Conservation (phyloP, 2,888 invertebrate species). For the Tethea ocularis region DNA sequence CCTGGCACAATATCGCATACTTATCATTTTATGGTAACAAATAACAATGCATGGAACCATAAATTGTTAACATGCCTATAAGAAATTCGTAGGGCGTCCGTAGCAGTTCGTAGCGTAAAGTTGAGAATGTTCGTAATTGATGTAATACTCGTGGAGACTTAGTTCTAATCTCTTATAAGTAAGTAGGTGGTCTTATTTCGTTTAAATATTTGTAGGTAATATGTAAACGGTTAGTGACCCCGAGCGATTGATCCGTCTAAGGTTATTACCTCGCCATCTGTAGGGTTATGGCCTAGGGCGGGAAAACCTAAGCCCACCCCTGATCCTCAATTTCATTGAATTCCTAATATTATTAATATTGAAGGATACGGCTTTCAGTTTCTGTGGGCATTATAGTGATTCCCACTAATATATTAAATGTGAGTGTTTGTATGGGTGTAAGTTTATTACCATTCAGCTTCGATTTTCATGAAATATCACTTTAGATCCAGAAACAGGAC, state of each 20-base stretch:
- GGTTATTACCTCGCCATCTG: conserved; percentile 55
- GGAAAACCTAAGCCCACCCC: conserved; percentile 47
- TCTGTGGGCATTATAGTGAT: conserved; percentile 13
- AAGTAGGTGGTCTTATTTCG: conserved; percentile 14
- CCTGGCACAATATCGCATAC: conserved; percentile 48
- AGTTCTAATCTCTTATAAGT: neutral
- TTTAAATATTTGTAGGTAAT: conserved; percentile 29
- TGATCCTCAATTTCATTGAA: conserved; percentile 53
- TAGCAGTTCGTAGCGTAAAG: conserved; percentile 2
- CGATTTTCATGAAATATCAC: neutral
- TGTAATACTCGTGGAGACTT: too few species aligned
- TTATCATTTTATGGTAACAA: conserved; percentile 25
- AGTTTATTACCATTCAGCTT: too few species aligned
- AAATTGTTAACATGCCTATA: conserved; percentile 22
- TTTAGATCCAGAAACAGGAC: too few species aligned
- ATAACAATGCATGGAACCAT: conserved; percentile 21
- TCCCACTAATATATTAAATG: too few species aligned
- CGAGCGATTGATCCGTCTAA: conserved; percentile 47
- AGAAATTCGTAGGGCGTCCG: conserved; percentile 7
- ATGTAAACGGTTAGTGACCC: conserved; percentile 41
- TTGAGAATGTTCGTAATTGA: too few species aligned
- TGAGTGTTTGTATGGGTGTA: too few species aligned
- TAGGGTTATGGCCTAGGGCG: conserved; percentile 52
- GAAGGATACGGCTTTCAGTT: conserved; percentile 22
- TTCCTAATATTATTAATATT: conserved; percentile 51